Base-by-base conservation (phyloP, 2,888 invertebrate genomes). In the Plusia festucae region DNA sequence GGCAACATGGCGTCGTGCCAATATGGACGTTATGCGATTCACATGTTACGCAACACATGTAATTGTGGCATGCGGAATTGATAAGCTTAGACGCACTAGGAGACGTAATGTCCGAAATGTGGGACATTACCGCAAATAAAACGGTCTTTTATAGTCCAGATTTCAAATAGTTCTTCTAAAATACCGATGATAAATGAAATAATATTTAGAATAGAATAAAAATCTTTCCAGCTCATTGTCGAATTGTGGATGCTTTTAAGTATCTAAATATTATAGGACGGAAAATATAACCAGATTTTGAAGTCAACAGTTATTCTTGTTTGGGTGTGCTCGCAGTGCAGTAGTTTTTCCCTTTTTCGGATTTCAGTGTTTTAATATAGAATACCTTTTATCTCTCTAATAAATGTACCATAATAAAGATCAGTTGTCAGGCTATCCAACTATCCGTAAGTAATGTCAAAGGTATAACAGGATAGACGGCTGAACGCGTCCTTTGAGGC, bases 1-100 rank as follows among this genome's bases (percentile, higher is more conserved):
- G 73, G 61, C 72, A 76, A 73, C 63, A 84, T 91, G 91, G 91
- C 91, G 78, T 24, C n/a, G 24, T 84, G 91, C 91, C 91, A 91
- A 83, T 83, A 81, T 86, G 86, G 84, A 87, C 86, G 86, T 85
- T 86, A 84, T 84, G 85, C 85, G 81, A 85, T 89, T 85, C 85
- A 85, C 77, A 65, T 65, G 82, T 90, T 88, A 82, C 86, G 85
- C 85, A 87, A 88, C 81, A 58, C 70, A 74, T 64, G 77, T 70
- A 80, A 76, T 82, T 73, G 68, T 65, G 67, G 73, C 32, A 80
- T 77, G 79, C 80, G 71, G 80, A 82, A 79, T 78, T 74, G 64
- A 74, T 74, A 78, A 73, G 78, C 49, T 67, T 40, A 51, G 54
- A 67, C 52, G 22, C 60, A 54, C 59, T 67, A 8, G 54, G 52